These are phyloP conservation scores for Itoplectis maculator DNA, from an alignment of 2,888 invertebrate genomes.

Conservation along the genomic window DNA sequence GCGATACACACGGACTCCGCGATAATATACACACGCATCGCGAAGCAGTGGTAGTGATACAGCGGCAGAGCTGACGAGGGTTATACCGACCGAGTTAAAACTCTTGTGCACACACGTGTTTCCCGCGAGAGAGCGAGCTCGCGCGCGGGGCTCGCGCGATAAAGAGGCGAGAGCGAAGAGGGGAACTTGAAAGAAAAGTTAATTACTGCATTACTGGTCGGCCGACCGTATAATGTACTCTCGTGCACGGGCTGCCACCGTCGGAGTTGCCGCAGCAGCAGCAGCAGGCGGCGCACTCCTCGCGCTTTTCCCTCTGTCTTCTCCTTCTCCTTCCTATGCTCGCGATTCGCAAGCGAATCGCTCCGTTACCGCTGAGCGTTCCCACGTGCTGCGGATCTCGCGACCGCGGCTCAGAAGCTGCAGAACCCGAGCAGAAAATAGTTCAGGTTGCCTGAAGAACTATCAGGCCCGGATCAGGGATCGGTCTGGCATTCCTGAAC, in stretches of 20 bases:
- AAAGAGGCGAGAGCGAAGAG: constrained; percentile 66
- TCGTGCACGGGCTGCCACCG: constrained; percentile 46
- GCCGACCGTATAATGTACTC: constrained; percentile 76
- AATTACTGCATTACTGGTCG: constrained; percentile 79
- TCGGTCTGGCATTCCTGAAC: too few relatives aligned
- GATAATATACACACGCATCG: neutral
- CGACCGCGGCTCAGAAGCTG: too few relatives aligned
- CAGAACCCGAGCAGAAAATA: too few relatives aligned
- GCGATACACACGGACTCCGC: neutral
- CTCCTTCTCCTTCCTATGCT: neutral
- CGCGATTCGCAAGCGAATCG: too few relatives aligned
- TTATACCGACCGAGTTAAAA: neutral
- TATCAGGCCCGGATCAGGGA: too few relatives aligned
- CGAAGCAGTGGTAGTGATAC: too few relatives aligned
- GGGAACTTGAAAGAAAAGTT: constrained; percentile 79
- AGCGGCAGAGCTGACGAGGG: constrained; percentile 4
- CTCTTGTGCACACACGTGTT: constrained; percentile 49
- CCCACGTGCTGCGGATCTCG: too few relatives aligned
- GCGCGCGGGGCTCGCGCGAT: constrained; percentile 61
- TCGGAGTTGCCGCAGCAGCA: too few relatives aligned
- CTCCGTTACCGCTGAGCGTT: too few relatives aligned
- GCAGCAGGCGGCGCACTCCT: too few relatives aligned
- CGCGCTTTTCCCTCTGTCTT: constrained; percentile 29
- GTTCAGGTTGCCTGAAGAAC: too few relatives aligned
- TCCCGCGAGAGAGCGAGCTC: constrained; percentile 59